A percentile compares a stretch with the other conserved stretches of the same genome.
These are phyloP conservation scores for Pachycephus smyrnensis DNA, from an alignment of 2,888 invertebrate genomes.

Conservation along the genomic window DNA sequence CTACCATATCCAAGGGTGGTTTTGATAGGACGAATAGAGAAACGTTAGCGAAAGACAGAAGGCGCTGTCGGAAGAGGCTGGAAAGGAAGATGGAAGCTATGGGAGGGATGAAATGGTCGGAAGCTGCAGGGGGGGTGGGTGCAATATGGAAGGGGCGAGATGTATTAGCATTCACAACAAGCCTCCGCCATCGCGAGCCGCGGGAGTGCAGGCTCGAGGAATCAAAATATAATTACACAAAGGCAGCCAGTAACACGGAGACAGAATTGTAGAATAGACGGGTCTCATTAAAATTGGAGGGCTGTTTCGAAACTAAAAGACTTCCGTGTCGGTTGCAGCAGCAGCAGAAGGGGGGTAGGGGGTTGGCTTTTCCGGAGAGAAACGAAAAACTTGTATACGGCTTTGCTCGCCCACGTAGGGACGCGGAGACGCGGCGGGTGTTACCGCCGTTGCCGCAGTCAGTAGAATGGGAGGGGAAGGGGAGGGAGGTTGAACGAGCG, in stretches of 20 bases:
- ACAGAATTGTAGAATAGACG: constrained; percentile 62
- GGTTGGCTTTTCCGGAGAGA: neutral
- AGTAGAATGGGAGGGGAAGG: neutral
- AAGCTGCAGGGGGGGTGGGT: constrained; percentile 5
- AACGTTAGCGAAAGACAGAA: constrained; percentile 16
- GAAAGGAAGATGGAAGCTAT: neutral
- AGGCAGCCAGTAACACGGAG: constrained; percentile 57
- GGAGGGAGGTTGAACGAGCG: neutral
- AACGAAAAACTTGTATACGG: neutral
- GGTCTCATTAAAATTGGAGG: constrained; percentile 66
- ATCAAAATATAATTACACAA: constrained; percentile 63
- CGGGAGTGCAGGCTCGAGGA: constrained; percentile 38
- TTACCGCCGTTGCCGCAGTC: neutral
- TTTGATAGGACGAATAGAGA: neutral
- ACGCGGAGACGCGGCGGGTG: neutral
- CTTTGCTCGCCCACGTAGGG: neutral
- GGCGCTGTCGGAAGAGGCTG: constrained; percentile 18
- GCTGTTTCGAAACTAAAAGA: constrained; percentile 64
- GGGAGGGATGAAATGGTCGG: constrained; percentile 25
- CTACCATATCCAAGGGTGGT: neutral
- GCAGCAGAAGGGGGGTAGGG: constrained; percentile 16
- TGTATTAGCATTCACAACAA: constrained; percentile 61
- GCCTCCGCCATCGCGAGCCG: constrained; percentile 39
- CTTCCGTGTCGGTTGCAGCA: constrained; percentile 63
- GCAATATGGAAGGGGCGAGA: constrained; percentile 31